Evolutionary conservation across 2,113 vertebrate genomes (phyloP), one percentile per base, ranked within the genome.

Genomic region (Urocynchramus pylzowi): DNA sequence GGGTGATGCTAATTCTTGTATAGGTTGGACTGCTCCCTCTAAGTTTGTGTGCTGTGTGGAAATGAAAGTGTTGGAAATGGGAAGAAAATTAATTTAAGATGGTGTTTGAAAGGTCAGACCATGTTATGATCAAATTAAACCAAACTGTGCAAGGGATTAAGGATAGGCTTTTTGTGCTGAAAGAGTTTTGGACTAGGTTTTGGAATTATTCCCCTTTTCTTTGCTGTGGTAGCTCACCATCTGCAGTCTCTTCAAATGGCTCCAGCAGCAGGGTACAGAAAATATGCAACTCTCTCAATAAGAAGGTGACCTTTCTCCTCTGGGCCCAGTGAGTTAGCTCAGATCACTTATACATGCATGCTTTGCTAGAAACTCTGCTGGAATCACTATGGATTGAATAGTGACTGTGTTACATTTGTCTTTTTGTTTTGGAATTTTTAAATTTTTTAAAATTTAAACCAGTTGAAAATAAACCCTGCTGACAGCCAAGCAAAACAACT

Each of bases 51-150:
- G 0, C 23, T 92, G 21, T 92, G 21, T 61, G 80, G 89, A 68
- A 80, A 92, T 60, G 60, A 67, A 39, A 47, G 35, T 31, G 69
- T 50, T 42, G 49, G 45, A 96, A 95, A 80, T 12, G 75, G 56
- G 45, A 91, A 94, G 75, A 47, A 97, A 84, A 91, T 63, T 21
- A 49, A 37, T 94, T 94, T 81, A 37, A 71, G 83, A 94, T 65
- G 31, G 35, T 80, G 77, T 93, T 86, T 63, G 82, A 92, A 93
- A 96, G 59, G 39, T 61, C 24, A 81, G 71, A 47, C n/a, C 82
- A 24, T 28, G 44, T 70, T 92, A 65, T 39, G 61, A 30, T 74
- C 22, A 50, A 91, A 85, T 83, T 2, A 33, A 88, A 84, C 71
- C 41, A 54, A 57, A 76, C 89, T 74, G 49, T 30, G 59, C 45